These are phyloP conservation scores for Agriopis aurantiaria DNA, from an alignment of 2,888 invertebrate species.

Conservation along the genomic window DNA sequence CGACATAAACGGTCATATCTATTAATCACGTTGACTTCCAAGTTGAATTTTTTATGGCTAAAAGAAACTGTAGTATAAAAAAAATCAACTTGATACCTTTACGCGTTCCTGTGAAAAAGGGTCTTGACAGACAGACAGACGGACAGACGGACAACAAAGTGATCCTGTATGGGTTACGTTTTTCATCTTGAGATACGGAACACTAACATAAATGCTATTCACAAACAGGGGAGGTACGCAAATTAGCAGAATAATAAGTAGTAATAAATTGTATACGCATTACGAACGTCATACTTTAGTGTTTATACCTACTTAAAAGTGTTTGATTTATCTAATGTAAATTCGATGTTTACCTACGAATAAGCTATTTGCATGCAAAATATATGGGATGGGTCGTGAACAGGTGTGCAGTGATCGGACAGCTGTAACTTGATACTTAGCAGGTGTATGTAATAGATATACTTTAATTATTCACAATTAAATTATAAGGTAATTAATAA, in stretches of 20 bases:
- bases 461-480: constrained; percentile 38
- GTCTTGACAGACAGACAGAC: too few species aligned
- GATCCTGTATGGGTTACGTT: too few species aligned
- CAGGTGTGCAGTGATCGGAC: constrained; percentile 66
- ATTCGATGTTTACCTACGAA: constrained; percentile 34
- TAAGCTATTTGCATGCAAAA: constrained; percentile 50
- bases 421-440: constrained; percentile 65
- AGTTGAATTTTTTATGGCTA: too few species aligned
- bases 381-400: constrained; percentile 46
- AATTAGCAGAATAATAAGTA: neutral
- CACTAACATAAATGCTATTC: too few species aligned
- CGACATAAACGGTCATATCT: too few species aligned
- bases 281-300: neutral
- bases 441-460: constrained; percentile 64
- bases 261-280: constrained; percentile 16
- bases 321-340: constrained; percentile 32
- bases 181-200: too few species aligned
- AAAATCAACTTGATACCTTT: too few species aligned
- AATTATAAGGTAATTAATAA: neutral
- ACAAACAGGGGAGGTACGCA: too few species aligned
- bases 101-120: too few species aligned
- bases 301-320: neutral
- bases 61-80: too few species aligned
- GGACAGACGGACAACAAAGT: too few species aligned
- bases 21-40: too few species aligned